Percentiles rank a stretch among this genome's conserved stretches.
Conservation (phyloP, 1,140 invertebrate genomes). For the Chionoecetes opilio region DNA sequence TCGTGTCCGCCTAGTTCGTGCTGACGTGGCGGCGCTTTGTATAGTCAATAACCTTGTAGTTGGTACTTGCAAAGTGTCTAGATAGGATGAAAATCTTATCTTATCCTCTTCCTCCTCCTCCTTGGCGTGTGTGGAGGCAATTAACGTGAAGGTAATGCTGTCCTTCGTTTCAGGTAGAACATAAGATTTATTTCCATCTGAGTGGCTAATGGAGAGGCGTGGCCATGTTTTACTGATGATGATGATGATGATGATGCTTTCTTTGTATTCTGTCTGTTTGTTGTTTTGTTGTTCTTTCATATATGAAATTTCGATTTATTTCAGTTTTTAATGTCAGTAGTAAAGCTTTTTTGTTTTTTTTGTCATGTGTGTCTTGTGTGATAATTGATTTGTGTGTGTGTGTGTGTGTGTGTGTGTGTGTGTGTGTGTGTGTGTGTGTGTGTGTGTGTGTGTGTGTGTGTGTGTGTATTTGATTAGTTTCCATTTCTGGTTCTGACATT, state of each 20-base stretch:
- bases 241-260: background rate
- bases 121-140: background rate
- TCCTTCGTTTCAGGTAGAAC: background rate
- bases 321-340: background rate
- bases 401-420: background rate
- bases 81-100: no score
- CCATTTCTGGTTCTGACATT: background rate
- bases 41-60: no score
- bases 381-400: background rate
- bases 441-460: slow-evolving; percentile 25
- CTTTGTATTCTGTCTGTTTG: background rate
- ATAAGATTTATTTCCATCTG: background rate
- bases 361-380: no score
- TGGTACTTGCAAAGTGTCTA: no score
- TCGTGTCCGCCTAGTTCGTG: no score
- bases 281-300: background rate
- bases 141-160: background rate
- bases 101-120: background rate
- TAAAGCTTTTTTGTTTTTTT: background rate
- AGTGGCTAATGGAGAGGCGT: background rate
- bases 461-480: background rate
- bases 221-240: background rate
- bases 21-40: no score
- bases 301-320: background rate
- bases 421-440: slow-evolving; percentile 27